A percentile compares a stretch with the other conserved stretches of the same genome.
These are phyloP conservation scores for human DNA, from an alignment of 2,113 vertebrate species.

Conservation along the genomic window DNA sequence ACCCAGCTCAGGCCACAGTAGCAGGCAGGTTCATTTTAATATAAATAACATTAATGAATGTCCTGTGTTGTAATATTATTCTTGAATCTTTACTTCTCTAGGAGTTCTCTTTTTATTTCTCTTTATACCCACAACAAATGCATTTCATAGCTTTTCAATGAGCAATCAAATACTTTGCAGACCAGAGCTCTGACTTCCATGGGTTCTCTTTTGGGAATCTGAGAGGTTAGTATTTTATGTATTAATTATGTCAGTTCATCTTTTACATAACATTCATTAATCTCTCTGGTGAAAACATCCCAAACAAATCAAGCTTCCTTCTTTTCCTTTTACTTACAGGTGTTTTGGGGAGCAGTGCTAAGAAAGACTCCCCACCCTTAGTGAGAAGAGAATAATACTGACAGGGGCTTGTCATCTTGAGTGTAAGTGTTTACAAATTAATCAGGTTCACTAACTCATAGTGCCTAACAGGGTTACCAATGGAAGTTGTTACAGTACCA, in stretches of 20 bases:
- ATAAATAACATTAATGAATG: conserved; percentile 16
- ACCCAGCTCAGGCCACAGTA: not conserved
- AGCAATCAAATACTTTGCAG: conserved; percentile 11
- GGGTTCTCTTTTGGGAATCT: not conserved
- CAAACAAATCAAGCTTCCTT: not conserved
- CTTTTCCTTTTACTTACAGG: not conserved
- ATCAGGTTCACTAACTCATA: not conserved
- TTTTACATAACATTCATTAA: conserved; percentile 39
- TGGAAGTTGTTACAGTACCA: not conserved
- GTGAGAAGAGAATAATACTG: not conserved
- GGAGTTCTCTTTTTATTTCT: conserved; percentile 50
- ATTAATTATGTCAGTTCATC: not conserved
- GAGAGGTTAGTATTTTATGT: not conserved
- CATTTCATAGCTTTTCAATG: conserved; percentile 38
- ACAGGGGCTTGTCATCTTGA: not conserved
- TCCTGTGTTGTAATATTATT: not conserved
- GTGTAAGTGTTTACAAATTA: not conserved
- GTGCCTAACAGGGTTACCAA: not conserved
- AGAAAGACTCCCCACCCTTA: not conserved
- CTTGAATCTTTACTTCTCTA: conserved; percentile 13
- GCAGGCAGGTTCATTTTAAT: conserved; percentile 23
- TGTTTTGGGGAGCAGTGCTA: not conserved
- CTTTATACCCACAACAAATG: conserved; percentile 30
- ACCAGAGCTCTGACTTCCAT: not conserved
- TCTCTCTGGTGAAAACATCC: not conserved